These are phyloP conservation scores for Sphaerodactylus townsendi DNA, from an alignment of 2,113 vertebrate species.

Conservation along the genomic window DNA sequence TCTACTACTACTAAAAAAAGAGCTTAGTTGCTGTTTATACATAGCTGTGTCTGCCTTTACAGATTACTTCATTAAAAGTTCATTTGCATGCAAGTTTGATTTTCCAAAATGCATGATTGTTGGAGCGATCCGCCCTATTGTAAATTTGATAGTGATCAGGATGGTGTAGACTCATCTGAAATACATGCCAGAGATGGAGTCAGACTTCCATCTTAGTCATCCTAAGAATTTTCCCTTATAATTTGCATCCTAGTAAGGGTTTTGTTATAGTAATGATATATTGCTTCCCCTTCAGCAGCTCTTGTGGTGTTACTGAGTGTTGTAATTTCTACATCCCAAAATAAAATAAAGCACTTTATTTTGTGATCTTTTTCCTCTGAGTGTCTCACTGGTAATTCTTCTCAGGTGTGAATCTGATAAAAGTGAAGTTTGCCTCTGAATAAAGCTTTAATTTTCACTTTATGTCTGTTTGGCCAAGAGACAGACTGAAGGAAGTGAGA, in stretches of 20 bases:
- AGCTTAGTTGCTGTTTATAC: slow-evolving; percentile 54
- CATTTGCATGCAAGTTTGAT: slow-evolving; percentile 58
- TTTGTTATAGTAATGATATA: slow-evolving; percentile 58
- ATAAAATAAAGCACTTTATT: slow-evolving; percentile 1
- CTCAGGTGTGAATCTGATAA: not conserved
- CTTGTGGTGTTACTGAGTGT: slow-evolving; percentile 10
- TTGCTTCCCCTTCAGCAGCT: slow-evolving; percentile 25
- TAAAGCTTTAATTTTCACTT: too few relatives aligned
- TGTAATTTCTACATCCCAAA: slow-evolving; percentile 26
- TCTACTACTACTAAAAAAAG: slow-evolving; percentile 34
- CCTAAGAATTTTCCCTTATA: slow-evolving; percentile 47
- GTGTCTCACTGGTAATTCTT: not conserved
- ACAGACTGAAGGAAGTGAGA: not conserved
- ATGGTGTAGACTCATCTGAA: slow-evolving; percentile 51
- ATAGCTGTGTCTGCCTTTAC: slow-evolving; percentile 65
- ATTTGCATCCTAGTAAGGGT: slow-evolving; percentile 31
- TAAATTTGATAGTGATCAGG: slow-evolving; percentile 66
- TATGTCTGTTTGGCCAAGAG: fast-evolving
- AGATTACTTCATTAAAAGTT: slow-evolving; percentile 60
- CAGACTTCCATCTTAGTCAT: slow-evolving; percentile 56
- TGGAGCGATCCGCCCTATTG: slow-evolving; percentile 62
- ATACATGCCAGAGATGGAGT: slow-evolving; percentile 50
- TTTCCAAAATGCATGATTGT: slow-evolving; percentile 57
- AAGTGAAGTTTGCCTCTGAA: not conserved
- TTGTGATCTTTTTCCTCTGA: slow-evolving; percentile 24